Base-by-base conservation (phyloP, 2,797 vertebrate species). In the Gymnothorax javanicus region DNA sequence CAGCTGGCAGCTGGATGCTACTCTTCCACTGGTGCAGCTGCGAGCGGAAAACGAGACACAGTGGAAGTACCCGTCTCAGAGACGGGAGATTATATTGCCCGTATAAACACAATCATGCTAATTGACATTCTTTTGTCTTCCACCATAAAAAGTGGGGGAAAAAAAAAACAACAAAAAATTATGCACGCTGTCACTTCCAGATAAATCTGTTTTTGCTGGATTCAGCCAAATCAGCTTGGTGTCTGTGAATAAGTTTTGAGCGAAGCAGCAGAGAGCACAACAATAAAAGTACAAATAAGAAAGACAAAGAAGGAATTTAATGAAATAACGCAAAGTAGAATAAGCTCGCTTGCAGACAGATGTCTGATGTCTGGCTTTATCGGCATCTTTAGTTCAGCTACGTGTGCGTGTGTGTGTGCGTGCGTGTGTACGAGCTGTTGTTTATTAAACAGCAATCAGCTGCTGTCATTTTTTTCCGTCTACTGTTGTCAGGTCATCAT, bases 1-100 rank as follows among this genome's bases (percentile, higher is more conserved):
- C 89, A 99, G 94, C 92, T 99, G 98, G 94, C 98, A 99, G 93
- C 98, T 98, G 33, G 98, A 96, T 88, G 98, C 97, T 89, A 99
- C 97, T 95, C 98, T 98, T 91, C 98, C 98, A 92, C 98, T 99
- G 91, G 97, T 99, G 94, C 98, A 99, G 93, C 98, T 99, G 94
- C 83, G 93, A 89, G 3, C 85, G 85, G 11, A 54, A 23, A 81
- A 4, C 11, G 52, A 77, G 43, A 81, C 17, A 56, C 50, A 15
- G 43, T 81, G 27, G 52, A 17, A 56, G 20, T 15, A 50, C 52
- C 33, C 33, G 6, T 52, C 15, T 50, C 43, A 77, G 13, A 77
- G 52, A 81, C 3, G 52, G 77, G 52, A n/a, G 23, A 81, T 81
- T 56, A 81, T n/a, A 81, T 52, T 17, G 6, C n/a, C 15, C 50